Conservation (phyloP, 1,140 invertebrate species). For the Pseudomyrmex gracilis region DNA sequence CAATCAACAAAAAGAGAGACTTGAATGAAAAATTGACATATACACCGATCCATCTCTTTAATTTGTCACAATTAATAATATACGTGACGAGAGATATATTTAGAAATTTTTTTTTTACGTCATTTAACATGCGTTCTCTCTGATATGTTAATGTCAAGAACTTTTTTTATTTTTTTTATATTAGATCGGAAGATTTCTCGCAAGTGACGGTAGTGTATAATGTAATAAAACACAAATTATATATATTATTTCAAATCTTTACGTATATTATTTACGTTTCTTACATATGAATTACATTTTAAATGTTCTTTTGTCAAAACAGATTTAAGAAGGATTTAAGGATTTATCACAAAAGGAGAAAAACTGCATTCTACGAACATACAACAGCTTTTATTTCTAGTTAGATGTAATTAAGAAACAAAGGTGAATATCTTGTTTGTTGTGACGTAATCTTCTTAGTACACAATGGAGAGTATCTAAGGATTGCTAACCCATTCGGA, state of each 20-base stretch:
- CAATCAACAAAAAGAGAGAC: slow-evolving; percentile 55
- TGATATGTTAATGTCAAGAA: slow-evolving; percentile 58
- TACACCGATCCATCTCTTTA: slow-evolving; percentile 53
- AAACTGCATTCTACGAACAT: too few species aligned
- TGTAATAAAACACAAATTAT: slow-evolving; percentile 56
- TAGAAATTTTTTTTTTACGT: slow-evolving; percentile 38
- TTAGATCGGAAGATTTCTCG: slow-evolving; percentile 58
- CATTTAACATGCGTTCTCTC: slow-evolving; percentile 40
- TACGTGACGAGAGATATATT: not conserved
- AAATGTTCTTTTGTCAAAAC: not conserved
- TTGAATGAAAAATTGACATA: slow-evolving; percentile 58
- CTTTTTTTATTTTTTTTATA: slow-evolving; percentile 60
- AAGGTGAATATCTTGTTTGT: not conserved
- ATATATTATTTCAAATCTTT: slow-evolving; percentile 49
- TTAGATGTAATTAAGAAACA: too few species aligned
- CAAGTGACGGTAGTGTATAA: slow-evolving; percentile 37
- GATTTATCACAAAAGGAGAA: not conserved
- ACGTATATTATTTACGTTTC: slow-evolving; percentile 52
- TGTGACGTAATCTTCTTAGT: not conserved
- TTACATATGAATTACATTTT: slow-evolving; percentile 26
- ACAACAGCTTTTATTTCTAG: too few species aligned
- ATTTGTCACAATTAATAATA: slow-evolving; percentile 43
- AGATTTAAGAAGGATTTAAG: not conserved
- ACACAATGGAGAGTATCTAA: not conserved
- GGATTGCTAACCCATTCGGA: slow-evolving; percentile 73